phyloP scores from a whole-genome alignment of 1,140 invertebrate species.

The Sycophaga agraensis region DNA sequence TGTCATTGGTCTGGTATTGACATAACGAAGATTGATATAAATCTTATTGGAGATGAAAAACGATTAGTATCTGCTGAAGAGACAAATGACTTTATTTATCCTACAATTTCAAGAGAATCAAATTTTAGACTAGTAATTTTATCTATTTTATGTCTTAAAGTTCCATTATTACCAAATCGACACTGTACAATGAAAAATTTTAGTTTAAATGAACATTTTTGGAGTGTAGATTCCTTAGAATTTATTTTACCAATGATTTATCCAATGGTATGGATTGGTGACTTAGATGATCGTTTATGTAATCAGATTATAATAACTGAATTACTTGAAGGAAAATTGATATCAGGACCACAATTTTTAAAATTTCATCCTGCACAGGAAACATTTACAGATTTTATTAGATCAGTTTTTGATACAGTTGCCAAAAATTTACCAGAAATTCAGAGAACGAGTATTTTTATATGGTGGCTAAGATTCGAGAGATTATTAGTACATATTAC shows the following conservation, averaged over 20 bases:
- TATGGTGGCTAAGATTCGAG: slow-evolving; percentile 67
- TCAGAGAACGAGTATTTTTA: slow-evolving; percentile 54
- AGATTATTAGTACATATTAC: slow-evolving; percentile 58
- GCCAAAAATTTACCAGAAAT: slow-evolving; percentile 39
- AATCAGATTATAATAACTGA: slow-evolving; percentile 51
- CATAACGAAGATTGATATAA: slow-evolving; percentile 46
- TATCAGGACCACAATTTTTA: slow-evolving; percentile 63
- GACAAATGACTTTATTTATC: slow-evolving; percentile 65
- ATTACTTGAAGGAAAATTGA: slow-evolving; percentile 53
- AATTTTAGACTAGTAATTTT: slow-evolving; percentile 60
- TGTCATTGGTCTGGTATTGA: slow-evolving; percentile 63
- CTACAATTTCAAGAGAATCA: slow-evolving; percentile 59
- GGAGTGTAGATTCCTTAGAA: slow-evolving; percentile 60
- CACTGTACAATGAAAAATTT: slow-evolving; percentile 50
- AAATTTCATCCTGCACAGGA: slow-evolving; percentile 63
- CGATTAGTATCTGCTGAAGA: slow-evolving; percentile 66
- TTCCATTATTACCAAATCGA: slow-evolving; percentile 61
- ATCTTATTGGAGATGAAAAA: slow-evolving; percentile 60
- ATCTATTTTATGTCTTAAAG: slow-evolving; percentile 62
- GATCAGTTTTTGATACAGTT: slow-evolving; percentile 44
- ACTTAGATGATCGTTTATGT: slow-evolving; percentile 41
- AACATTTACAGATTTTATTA: slow-evolving; percentile 61
- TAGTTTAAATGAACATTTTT: slow-evolving; percentile 54
- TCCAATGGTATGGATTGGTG: slow-evolving; percentile 43
- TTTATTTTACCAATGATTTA: slow-evolving; percentile 55